phyloP scores from a whole-genome alignment of 2,797 vertebrate species.

The Galaxias olidus region DNA sequence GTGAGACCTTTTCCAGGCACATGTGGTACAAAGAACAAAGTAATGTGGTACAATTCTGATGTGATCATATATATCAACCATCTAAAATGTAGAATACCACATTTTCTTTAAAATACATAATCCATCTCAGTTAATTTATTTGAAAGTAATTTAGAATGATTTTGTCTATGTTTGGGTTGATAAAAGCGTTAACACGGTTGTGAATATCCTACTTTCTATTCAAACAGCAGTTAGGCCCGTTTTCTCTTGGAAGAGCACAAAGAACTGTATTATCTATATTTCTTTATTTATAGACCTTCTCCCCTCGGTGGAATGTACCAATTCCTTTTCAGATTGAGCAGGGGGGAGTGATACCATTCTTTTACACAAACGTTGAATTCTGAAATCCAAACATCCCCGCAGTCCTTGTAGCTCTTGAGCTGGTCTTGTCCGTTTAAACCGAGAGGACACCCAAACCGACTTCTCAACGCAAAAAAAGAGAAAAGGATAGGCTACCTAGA shows the following conservation, averaged over 20 bases:
- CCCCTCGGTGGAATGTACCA: conserved; percentile 75
- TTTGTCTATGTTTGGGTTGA: too few species aligned
- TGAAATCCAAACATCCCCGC: conserved; percentile 78
- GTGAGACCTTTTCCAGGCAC: too few species aligned
- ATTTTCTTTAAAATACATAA: too few species aligned
- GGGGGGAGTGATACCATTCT: conserved; percentile 37
- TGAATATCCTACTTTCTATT: too few species aligned
- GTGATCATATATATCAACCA: too few species aligned
- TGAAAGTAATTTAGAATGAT: too few species aligned
- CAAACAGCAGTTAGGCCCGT: not conserved
- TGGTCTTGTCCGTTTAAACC: conserved; percentile 95
- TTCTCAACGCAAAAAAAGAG: conserved; percentile 92
- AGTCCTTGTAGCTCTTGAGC: conserved; percentile 78
- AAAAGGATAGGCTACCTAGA: conserved; percentile 81
- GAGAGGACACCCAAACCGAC: conserved; percentile 94
- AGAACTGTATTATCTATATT: conserved; percentile 75
- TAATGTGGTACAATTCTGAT: too few species aligned
- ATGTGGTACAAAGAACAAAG: too few species aligned
- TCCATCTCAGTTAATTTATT: too few species aligned
- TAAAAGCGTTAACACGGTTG: too few species aligned
- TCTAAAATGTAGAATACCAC: too few species aligned
- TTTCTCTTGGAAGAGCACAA: conserved; percentile 72
- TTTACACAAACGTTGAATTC: conserved; percentile 40
- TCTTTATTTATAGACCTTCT: conserved; percentile 81
- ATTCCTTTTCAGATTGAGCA: conserved; percentile 30